These are phyloP conservation scores for Phenganax marumi DNA, from an alignment of 92 coral and sea anemone genomes.

Conservation along the genomic window DNA sequence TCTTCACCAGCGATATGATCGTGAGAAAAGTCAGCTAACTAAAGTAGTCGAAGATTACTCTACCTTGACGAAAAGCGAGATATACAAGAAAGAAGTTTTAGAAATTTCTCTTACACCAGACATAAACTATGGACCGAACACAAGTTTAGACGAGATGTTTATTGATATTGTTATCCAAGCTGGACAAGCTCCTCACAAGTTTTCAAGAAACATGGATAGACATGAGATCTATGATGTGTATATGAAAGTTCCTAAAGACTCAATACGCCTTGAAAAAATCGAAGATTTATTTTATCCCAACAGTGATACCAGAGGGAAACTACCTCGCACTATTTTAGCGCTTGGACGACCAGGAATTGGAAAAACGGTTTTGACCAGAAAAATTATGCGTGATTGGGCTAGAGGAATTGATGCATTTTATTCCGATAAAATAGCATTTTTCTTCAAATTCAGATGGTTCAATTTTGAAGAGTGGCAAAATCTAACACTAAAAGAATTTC, in stretches of 20 bases:
- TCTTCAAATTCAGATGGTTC: conserved; percentile 1
- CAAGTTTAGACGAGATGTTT: conserved; percentile 37
- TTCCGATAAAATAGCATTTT: neutral
- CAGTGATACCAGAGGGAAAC: neutral
- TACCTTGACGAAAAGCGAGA: neutral
- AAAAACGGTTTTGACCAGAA: conserved; percentile 54
- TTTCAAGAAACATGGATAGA: neutral
- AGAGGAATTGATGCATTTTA: neutral
- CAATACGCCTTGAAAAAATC: conserved; percentile 28
- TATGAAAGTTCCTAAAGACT: conserved; percentile 14
- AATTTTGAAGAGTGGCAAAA: neutral
- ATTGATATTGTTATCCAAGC: conserved; percentile 52
- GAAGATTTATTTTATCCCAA: conserved; percentile 41
- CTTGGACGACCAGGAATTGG: conserved; percentile 70
- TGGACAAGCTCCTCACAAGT: conserved; percentile 17
- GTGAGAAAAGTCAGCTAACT: neutral
- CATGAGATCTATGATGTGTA: neutral
- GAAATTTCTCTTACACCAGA: neutral
- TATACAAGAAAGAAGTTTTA: neutral
- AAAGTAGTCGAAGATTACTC: too few species aligned
- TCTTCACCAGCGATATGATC: conserved; percentile 24
- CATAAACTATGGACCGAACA: neutral
- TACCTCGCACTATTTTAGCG: neutral
- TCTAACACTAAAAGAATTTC: conserved; percentile 41
- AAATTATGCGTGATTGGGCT: conserved; percentile 54